phyloP scores from a whole-genome alignment of 1,140 invertebrate species.

The Nixonia krombeini region DNA sequence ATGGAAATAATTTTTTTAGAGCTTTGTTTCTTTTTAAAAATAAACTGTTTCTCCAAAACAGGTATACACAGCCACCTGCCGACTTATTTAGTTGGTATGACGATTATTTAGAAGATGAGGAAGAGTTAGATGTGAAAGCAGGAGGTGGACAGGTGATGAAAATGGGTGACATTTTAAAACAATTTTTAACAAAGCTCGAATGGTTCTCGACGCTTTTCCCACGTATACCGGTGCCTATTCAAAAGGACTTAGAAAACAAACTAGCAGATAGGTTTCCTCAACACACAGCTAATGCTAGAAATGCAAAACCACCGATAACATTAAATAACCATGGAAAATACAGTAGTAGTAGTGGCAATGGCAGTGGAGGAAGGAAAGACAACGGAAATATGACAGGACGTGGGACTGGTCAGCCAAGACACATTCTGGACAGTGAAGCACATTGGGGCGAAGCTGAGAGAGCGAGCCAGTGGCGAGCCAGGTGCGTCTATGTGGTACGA shows the following conservation, averaged over 20 bases:
- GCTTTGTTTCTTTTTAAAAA: conserved; percentile 8
- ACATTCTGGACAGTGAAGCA: conserved; percentile 72
- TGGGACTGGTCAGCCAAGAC: conserved; percentile 56
- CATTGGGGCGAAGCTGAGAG: conserved; percentile 72
- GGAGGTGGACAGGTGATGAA: conserved; percentile 95
- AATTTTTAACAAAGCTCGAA: conserved; percentile 96
- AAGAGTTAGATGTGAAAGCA: conserved; percentile 97
- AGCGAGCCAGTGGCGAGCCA: conserved; percentile 70
- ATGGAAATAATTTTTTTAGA: no score
- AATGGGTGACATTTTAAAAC: conserved; percentile 93
- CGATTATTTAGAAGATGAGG: conserved; percentile 95
- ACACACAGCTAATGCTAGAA: conserved; percentile 60
- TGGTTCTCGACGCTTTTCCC: conserved; percentile 99
- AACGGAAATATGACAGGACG: conserved; percentile 52
- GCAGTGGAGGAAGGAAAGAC: conserved; percentile 54
- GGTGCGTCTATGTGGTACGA: conserved; percentile 72
- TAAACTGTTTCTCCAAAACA: conserved; percentile 71
- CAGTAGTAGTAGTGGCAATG: conserved; percentile 49
- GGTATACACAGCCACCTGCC: conserved; percentile 96
- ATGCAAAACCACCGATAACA: conserved; percentile 66
- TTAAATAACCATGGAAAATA: conserved; percentile 67
- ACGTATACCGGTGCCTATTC: conserved; percentile 98
- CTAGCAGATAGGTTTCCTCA: conserved; percentile 75
- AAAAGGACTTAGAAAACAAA: conserved; percentile 88
- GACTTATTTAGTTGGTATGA: conserved; percentile 98